Evolutionary conservation across 2,888 invertebrate species (phyloP).

Genomic region (Heteropelma amictum): DNA sequence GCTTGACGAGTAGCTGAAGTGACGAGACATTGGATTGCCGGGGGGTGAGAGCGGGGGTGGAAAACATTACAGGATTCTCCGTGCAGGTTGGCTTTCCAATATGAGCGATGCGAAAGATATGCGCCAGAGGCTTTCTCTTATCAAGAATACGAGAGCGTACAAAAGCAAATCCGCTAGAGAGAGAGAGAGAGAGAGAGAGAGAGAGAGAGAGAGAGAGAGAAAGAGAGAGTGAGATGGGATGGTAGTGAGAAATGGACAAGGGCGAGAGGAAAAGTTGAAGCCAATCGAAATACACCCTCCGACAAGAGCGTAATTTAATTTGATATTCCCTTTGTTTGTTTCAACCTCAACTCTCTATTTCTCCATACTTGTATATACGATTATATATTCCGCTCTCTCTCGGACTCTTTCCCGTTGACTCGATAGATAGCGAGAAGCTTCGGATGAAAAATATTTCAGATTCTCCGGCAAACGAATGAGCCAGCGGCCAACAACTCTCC

Average conservation of each 20-base stretch:
- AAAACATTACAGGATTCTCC: background rate
- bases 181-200: background rate
- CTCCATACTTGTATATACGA: no score
- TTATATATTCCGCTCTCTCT: slow-evolving; percentile 15
- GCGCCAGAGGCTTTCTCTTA: background rate
- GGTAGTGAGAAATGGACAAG: background rate
- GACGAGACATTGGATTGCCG: background rate
- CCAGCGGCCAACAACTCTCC: slow-evolving; percentile 54
- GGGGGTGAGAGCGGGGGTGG: background rate
- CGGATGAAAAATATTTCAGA: slow-evolving; percentile 70
- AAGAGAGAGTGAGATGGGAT: background rate
- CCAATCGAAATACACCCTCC: slow-evolving; percentile 52
- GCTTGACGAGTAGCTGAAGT: background rate
- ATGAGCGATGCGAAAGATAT: background rate
- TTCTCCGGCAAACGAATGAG: slow-evolving; percentile 59
- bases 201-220: background rate
- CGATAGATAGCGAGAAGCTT: slow-evolving; percentile 25
- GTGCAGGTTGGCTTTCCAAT: background rate
- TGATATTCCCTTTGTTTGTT: slow-evolving; percentile 70
- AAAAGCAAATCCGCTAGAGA: background rate
- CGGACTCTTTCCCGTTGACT: background rate
- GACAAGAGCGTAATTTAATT: slow-evolving; percentile 67
- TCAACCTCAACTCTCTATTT: slow-evolving; percentile 16
- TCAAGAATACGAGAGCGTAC: background rate
- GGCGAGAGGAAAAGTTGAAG: background rate